Conservation (phyloP, 2,797 vertebrate species). For the Delichon dasypus region DNA sequence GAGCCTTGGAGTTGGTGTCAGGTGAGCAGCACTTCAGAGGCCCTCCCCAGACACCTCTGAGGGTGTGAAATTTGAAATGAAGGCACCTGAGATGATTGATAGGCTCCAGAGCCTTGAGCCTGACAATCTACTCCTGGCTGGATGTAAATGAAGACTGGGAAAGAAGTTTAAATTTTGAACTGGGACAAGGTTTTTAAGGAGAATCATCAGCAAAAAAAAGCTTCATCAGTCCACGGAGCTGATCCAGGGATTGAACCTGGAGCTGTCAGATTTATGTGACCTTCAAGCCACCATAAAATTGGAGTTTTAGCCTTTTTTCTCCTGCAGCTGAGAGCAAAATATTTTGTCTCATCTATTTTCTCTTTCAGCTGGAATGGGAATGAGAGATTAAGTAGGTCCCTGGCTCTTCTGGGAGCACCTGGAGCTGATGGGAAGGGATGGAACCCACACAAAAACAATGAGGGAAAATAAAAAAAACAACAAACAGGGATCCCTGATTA, state of each 20-base stretch:
- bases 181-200: background rate
- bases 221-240: background rate
- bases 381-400: background rate
- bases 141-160: background rate
- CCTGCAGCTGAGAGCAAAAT: background rate
- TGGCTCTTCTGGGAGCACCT: background rate
- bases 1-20: background rate
- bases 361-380: background rate
- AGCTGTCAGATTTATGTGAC: background rate
- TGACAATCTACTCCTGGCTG: background rate
- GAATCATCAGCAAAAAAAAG: background rate
- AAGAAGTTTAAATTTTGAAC: background rate
- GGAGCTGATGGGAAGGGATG: background rate
- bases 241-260: background rate
- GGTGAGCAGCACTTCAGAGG: background rate
- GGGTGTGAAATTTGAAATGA: background rate
- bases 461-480: background rate
- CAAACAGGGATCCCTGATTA: accelerated
- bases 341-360: background rate
- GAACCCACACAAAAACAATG: background rate
- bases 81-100: background rate
- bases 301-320: background rate
- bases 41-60: background rate
- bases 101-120: background rate
- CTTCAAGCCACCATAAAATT: background rate